Evolutionary conservation across 2,797 vertebrate genomes (phyloP), one percentile per base, ranked within the genome.

Genomic region (Esox masquinongy): DNA sequence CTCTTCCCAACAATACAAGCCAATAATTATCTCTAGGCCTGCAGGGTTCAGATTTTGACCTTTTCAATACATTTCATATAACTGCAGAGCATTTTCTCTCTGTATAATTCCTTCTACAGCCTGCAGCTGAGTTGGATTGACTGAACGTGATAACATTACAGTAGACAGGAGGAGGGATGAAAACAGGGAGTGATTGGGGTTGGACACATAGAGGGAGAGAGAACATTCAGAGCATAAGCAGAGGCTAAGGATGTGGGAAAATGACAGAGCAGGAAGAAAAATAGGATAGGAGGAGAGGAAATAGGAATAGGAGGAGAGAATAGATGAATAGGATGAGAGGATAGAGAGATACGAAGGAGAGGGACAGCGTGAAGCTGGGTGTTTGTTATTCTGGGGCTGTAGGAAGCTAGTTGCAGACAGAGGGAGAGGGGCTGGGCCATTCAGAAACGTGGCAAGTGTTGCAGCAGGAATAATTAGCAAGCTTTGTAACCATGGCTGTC

Each of bases 331-430:
- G 36, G 36, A 26, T 16, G 34, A 39, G 4, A 11, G 34, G 39
- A 24, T 22, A 22, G 8, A 22, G 39, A 19, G 68, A 7, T 17
- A 39, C 8, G 78, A 91, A 82, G 76, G 50, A 61, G 39, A 69
- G 43, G 22, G 39, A 14, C 49, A 70, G 75, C 53, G 16, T 24
- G 70, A 76, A 72, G 79, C 51, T 75, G 83, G 85, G 88, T 92
- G 87, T 91, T 94, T 94, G 88, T 93, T 86, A 94, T 95, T 91
- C 93, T 78, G 84, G 70, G 86, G 89, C 83, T 86, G 94, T 93
- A 85, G 84, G 85, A 88, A 79, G 81, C 80, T 81, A 88, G 91
- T 79, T 92, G 87, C 91, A 92, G 89, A 89, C 82, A 83, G 78
- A 82, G 71, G 69, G 75, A 36, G 29, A 66, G 64, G 31, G 64